Percentiles rank a stretch among this genome's conserved stretches.
phyloP scores from a whole-genome alignment of 2,888 invertebrate genomes.

The Sceliomorpha sp. region DNA sequence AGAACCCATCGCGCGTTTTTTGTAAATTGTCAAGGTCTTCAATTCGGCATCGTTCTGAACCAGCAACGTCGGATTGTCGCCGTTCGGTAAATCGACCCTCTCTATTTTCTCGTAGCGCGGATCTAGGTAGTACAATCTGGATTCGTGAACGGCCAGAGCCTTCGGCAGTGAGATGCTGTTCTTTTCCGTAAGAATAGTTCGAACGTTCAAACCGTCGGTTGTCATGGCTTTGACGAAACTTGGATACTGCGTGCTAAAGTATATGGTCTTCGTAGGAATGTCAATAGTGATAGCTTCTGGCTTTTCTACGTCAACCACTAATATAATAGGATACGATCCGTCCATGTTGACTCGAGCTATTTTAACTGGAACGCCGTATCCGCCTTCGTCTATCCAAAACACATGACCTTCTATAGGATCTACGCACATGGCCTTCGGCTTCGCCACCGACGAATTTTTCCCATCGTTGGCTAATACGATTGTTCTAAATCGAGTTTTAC shows the following conservation, averaged over 20 bases:
- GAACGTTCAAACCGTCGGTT: constrained; percentile 86
- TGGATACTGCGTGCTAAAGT: constrained; percentile 92
- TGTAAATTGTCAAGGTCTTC: constrained; percentile 92
- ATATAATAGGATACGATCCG: constrained; percentile 88
- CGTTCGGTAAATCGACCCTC: constrained; percentile 89
- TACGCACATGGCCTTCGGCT: constrained; percentile 92
- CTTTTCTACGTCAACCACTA: constrained; percentile 86
- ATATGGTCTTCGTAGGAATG: constrained; percentile 89
- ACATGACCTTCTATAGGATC: constrained; percentile 94
- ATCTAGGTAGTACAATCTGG: constrained; percentile 92
- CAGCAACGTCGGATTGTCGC: constrained; percentile 88
- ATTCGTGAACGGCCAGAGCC: constrained; percentile 90
- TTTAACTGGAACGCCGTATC: constrained; percentile 92
- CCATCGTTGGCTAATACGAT: constrained; percentile 95
- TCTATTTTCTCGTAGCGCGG: constrained; percentile 94
- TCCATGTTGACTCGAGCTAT: constrained; percentile 96
- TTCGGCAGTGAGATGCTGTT: constrained; percentile 89
- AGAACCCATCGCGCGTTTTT: constrained; percentile 89
- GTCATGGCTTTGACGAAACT: constrained; percentile 87
- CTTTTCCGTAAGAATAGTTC: constrained; percentile 85
- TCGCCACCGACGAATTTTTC: constrained; percentile 90
- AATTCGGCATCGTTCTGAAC: constrained; percentile 93
- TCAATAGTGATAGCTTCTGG: constrained; percentile 94
- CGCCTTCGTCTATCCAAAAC: constrained; percentile 98
- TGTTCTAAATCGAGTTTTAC: constrained; percentile 90